Conservation (phyloP, 2,888 invertebrate species). For the Leistus spinibarbis region DNA sequence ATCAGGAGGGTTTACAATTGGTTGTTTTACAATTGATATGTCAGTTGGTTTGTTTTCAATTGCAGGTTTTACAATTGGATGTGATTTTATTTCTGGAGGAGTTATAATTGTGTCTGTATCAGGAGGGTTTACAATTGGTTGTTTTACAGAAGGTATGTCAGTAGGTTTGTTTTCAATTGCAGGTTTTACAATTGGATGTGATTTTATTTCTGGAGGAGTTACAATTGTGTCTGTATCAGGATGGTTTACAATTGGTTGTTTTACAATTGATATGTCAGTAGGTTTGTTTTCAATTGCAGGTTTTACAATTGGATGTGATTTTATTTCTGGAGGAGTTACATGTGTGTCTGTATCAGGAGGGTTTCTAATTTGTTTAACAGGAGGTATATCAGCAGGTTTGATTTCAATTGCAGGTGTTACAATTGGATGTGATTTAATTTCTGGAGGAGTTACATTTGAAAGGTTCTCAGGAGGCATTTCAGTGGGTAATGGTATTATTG, state of each 20-base stretch:
- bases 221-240: too few species aligned
- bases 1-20: too few species aligned
- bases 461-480: too few species aligned
- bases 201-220: not conserved
- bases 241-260: not conserved
- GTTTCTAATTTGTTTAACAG: not conserved
- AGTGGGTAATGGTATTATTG: too few species aligned
- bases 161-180: not conserved
- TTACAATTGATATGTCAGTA: too few species aligned
- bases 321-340: not conserved
- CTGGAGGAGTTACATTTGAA: too few species aligned
- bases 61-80: not conserved
- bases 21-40: too few species aligned
- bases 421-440: too few species aligned
- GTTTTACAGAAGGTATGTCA: not conserved
- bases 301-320: not conserved
- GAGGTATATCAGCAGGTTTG: too few species aligned
- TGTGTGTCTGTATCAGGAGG: not conserved
- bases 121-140: not conserved
- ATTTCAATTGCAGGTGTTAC: too few species aligned
- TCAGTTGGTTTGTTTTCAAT: too few species aligned
- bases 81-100: not conserved
- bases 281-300: too few species aligned
- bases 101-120: slow-evolving; percentile 6
- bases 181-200: not conserved